These are phyloP conservation scores for Torymus tubicola DNA, from an alignment of 2,888 invertebrate species.

Conservation along the genomic window DNA sequence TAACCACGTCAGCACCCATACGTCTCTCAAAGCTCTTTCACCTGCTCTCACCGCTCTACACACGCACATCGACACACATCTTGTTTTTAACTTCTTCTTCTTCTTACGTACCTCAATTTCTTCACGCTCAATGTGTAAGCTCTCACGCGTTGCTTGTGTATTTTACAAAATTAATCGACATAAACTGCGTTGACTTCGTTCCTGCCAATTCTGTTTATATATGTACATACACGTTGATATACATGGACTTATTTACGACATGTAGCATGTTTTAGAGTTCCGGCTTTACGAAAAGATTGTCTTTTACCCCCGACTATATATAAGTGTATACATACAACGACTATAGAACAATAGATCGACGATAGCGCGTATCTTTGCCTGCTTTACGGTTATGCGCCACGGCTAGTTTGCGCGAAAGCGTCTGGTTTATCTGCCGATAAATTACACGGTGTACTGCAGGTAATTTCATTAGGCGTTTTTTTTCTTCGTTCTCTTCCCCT, in stretches of 20 bases:
- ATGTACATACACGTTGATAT: constrained; percentile 35
- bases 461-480: constrained; percentile 13
- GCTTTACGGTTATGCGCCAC: constrained; percentile 23
- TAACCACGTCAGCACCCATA: not conserved
- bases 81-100: constrained; percentile 12
- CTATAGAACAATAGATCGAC: constrained; percentile 33
- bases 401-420: not conserved
- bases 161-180: constrained; percentile 51
- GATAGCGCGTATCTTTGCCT: constrained; percentile 31
- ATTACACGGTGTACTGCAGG: constrained; percentile 9
- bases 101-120: constrained; percentile 25
- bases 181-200: not conserved
- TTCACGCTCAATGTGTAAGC: constrained; percentile 41
- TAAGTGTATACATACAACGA: not conserved
- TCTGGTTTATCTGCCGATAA: constrained; percentile 34
- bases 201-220: constrained; percentile 16
- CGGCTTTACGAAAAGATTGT: constrained; percentile 44
- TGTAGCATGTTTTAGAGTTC: constrained; percentile 27
- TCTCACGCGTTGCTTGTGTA: constrained; percentile 31
- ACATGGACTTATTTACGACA: constrained; percentile 54
- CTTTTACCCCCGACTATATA: constrained; percentile 17
- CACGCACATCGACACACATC: constrained; percentile 1
- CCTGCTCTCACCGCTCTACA: constrained; percentile 1
- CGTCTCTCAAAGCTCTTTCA: no score
- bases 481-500: not conserved